Percentiles rank a stretch among this genome's conserved stretches.
phyloP scores from a whole-genome alignment of 2,888 invertebrate genomes.

The Limnephilus auricula region DNA sequence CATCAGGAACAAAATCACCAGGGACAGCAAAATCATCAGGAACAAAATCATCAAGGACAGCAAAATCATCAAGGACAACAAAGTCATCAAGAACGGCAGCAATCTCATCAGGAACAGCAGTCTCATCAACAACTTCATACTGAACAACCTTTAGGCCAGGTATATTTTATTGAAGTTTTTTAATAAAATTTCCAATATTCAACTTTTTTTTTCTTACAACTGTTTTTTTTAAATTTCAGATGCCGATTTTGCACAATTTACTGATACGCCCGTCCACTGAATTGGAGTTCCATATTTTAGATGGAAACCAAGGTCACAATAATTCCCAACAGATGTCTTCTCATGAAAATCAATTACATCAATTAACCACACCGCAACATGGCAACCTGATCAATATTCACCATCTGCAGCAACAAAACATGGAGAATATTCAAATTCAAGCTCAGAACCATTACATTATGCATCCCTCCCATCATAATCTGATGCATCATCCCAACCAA shows the following conservation, averaged over 20 bases:
- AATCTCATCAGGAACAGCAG: background rate
- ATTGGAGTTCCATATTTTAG: conserved; percentile 16
- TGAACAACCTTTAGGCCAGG: background rate
- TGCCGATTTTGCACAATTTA: conserved; percentile 37
- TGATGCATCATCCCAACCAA: conserved; percentile 21
- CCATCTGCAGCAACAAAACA: conserved; percentile 38
- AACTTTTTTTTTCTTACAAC: background rate
- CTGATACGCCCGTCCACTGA: conserved; percentile 24
- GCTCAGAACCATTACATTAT: conserved; percentile 20
- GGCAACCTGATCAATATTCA: conserved; percentile 11
- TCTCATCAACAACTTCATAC: background rate
- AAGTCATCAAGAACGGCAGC: background rate
- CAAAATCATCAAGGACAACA: background rate
- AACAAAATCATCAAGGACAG: background rate
- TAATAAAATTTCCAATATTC: background rate
- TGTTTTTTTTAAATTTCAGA: conserved; percentile 12
- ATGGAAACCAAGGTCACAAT: background rate
- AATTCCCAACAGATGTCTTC: background rate
- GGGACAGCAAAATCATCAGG: background rate
- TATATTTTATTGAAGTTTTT: background rate
- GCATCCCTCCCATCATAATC: conserved; percentile 31
- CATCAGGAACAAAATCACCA: background rate
- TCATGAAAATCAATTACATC: conserved; percentile 4
- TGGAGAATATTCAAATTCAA: conserved; percentile 45
- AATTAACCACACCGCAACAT: conserved; percentile 32